phyloP scores from a whole-genome alignment of 37 sponge, comb jelly and placozoan genomes.

The Agelas oroides region DNA sequence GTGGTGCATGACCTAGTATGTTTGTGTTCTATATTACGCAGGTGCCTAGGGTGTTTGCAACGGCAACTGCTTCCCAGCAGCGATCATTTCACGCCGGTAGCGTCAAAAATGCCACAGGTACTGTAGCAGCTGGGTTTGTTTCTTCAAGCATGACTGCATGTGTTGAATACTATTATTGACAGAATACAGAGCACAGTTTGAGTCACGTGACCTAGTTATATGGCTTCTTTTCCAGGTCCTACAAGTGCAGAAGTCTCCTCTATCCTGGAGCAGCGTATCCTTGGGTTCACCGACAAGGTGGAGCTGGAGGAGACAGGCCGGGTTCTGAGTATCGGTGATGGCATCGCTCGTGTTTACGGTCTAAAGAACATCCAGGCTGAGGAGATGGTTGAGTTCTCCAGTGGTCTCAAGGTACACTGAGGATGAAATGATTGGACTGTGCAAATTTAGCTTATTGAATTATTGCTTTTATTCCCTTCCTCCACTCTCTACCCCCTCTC shows the following conservation, averaged over 20 bases:
- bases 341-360: slow-evolving; percentile 99
- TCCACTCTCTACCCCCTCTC: too few relatives aligned
- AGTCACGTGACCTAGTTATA: too few relatives aligned
- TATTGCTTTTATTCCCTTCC: too few relatives aligned
- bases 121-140: neutral
- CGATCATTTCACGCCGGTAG: neutral
- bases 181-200: too few relatives aligned
- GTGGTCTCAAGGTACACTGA: slow-evolving; percentile 89
- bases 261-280: slow-evolving; percentile 94
- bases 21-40: slow-evolving; percentile 4
- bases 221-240: slow-evolving; percentile 18
- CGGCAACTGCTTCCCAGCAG: slow-evolving; percentile 7
- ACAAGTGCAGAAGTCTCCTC: slow-evolving; percentile 91
- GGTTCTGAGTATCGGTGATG: slow-evolving; percentile 98
- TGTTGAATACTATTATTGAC: neutral
- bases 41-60: slow-evolving; percentile 18
- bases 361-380: slow-evolving; percentile 99
- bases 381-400: slow-evolving; percentile 98
- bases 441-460: too few relatives aligned
- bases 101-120: slow-evolving; percentile 55
- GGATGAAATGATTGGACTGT: too few relatives aligned
- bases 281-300: slow-evolving; percentile 84
- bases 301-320: slow-evolving; percentile 98
- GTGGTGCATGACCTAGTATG: neutral
- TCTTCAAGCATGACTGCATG: neutral